Evolutionary conservation across 2,888 invertebrate species (phyloP).

Genomic region (Luffia ferchaultella): DNA sequence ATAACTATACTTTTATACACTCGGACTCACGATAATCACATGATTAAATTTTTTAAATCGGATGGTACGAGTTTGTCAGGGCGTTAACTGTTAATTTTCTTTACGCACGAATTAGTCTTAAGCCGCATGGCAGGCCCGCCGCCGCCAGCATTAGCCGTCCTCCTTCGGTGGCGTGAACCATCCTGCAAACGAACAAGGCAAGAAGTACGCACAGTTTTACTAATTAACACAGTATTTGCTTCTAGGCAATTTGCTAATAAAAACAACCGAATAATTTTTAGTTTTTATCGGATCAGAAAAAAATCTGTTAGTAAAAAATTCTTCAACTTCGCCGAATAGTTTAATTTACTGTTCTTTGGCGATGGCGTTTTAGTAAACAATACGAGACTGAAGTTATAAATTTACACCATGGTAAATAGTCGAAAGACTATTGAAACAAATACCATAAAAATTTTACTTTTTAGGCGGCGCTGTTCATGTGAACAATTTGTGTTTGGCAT

Average conservation of each 20-base stretch:
- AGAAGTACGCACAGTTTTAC: neutral
- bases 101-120: slow-evolving; percentile 45
- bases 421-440: no score
- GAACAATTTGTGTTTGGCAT: no score
- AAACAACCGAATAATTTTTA: no score
- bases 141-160: slow-evolving; percentile 75
- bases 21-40: neutral
- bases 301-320: no score
- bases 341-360: no score
- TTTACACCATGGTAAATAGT: no score
- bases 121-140: slow-evolving; percentile 23
- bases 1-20: neutral
- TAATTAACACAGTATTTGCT: neutral
- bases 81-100: slow-evolving; percentile 32
- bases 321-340: no score
- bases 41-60: neutral
- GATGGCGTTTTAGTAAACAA: no score
- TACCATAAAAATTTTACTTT: no score
- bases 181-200: slow-evolving; percentile 62
- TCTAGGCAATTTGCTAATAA: neutral
- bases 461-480: no score
- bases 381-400: no score
- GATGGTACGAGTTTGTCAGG: slow-evolving; percentile 20
- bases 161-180: slow-evolving; percentile 93
- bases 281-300: no score